These are phyloP conservation scores for Hipparchia semele DNA, from an alignment of 2,888 invertebrate species.

Conservation along the genomic window DNA sequence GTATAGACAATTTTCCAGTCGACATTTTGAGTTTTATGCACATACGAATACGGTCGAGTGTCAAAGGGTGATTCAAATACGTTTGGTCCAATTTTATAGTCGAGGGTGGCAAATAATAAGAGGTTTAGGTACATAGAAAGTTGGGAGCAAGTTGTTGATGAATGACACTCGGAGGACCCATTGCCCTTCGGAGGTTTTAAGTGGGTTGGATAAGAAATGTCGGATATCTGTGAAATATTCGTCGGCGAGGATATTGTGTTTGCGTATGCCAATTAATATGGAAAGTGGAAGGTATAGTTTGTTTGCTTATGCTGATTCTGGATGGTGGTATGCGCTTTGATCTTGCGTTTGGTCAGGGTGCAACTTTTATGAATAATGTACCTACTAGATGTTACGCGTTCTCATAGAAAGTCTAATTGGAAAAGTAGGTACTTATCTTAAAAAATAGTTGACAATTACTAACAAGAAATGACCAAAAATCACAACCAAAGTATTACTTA, in stretches of 20 bases:
- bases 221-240: constrained; percentile 79
- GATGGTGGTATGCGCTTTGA: constrained; percentile 15
- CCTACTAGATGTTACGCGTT: too few relatives aligned
- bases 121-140: constrained; percentile 78
- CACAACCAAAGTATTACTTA: too few relatives aligned
- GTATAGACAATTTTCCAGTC: constrained; percentile 47
- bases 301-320: constrained; percentile 46
- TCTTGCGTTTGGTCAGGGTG: not conserved
- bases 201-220: constrained; percentile 80
- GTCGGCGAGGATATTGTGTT: constrained; percentile 50
- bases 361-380: not conserved
- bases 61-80: constrained; percentile 46
- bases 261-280: constrained; percentile 63
- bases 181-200: constrained; percentile 82
- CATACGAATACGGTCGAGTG: constrained; percentile 45
- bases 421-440: too few relatives aligned
- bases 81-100: constrained; percentile 80
- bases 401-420: too few relatives aligned
- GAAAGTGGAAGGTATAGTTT: constrained; percentile 48
- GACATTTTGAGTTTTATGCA: constrained; percentile 47
- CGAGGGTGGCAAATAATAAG: constrained; percentile 78
- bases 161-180: constrained; percentile 82
- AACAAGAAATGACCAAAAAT: too few relatives aligned
- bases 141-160: constrained; percentile 78
- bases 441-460: too few relatives aligned